Evolutionary conservation across 1,140 invertebrate species (phyloP).

Genomic region (Aphelinus atriplicis): DNA sequence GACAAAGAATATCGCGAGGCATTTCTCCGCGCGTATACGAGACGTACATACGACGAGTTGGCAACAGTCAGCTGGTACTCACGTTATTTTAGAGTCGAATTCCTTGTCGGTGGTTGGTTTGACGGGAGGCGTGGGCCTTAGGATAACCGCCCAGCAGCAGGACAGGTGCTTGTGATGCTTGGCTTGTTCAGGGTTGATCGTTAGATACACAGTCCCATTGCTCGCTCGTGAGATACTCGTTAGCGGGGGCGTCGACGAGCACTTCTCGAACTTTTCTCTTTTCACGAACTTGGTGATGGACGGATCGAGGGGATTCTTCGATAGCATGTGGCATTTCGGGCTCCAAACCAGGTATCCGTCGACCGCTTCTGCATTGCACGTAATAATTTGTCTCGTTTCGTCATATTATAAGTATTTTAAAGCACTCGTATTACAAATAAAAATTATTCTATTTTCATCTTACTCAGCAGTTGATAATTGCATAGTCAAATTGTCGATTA

Average conservation of each 20-base stretch:
- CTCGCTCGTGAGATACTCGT: slow-evolving; percentile 60
- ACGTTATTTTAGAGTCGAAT: slow-evolving; percentile 66
- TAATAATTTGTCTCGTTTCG: not conserved
- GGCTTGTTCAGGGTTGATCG: slow-evolving; percentile 51
- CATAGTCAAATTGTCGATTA: no score
- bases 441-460: not conserved
- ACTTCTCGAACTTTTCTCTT: slow-evolving; percentile 69
- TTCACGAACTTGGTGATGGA: slow-evolving; percentile 72
- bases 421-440: not conserved
- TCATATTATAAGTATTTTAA: not conserved
- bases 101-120: slow-evolving; percentile 46
- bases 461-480: no score
- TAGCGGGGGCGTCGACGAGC: slow-evolving; percentile 65
- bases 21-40: no score
- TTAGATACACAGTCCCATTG: slow-evolving; percentile 51
- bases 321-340: slow-evolving; percentile 74
- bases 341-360: slow-evolving; percentile 75
- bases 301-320: slow-evolving; percentile 74
- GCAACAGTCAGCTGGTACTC: slow-evolving; percentile 41
- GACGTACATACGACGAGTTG: no score
- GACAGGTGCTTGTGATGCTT: slow-evolving; percentile 51
- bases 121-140: slow-evolving; percentile 47
- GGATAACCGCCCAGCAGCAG: slow-evolving; percentile 70
- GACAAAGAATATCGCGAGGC: no score
- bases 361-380: slow-evolving; percentile 42